Percentiles rank a stretch among this genome's conserved stretches.
Evolutionary conservation across 92 coral and sea anemone species (phyloP).

Genomic region (Palythoa caribaeorum): DNA sequence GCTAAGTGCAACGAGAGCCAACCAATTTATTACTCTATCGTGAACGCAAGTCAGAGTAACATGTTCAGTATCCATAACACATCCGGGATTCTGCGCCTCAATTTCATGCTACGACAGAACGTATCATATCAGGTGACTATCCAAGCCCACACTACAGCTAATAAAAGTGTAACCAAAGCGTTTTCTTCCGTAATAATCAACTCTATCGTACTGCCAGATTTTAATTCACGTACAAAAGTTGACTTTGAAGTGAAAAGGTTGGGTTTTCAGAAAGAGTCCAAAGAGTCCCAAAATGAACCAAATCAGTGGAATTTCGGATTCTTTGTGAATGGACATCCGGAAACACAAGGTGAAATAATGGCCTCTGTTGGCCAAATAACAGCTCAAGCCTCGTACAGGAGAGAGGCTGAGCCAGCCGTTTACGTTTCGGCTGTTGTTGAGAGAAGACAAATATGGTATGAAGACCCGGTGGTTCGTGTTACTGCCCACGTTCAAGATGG

Average conservation of each 20-base stretch:
- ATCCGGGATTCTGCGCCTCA: constrained; percentile 55
- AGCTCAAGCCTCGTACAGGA: constrained; percentile 24
- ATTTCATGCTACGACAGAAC: neutral
- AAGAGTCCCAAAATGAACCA: constrained; percentile 8
- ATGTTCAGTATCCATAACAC: constrained; percentile 49
- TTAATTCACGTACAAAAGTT: constrained; percentile 39
- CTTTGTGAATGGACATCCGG: constrained; percentile 56
- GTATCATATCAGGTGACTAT: constrained; percentile 48
- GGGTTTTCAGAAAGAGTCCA: constrained; percentile 52
- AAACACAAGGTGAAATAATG: constrained; percentile 41
- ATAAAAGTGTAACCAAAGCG: neutral
- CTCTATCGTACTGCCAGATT: constrained; percentile 25
- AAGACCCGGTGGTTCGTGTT: constrained; percentile 57
- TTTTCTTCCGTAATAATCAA: constrained; percentile 20
- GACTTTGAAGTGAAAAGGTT: constrained; percentile 41
- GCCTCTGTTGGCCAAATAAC: constrained; percentile 58
- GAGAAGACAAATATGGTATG: constrained; percentile 51
- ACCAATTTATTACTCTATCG: constrained; percentile 45
- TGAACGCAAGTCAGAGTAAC: constrained; percentile 42
- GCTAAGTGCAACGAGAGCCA: constrained; percentile 24
- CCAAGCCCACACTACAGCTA: constrained; percentile 30
- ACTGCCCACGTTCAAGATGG: constrained; percentile 66
- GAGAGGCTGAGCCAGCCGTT: constrained; percentile 38
- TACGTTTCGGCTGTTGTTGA: constrained; percentile 54
- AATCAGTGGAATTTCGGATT: constrained; percentile 50